These are phyloP conservation scores for Actinernus sp. DNA, from an alignment of 92 coral and sea anemone genomes.

Conservation along the genomic window DNA sequence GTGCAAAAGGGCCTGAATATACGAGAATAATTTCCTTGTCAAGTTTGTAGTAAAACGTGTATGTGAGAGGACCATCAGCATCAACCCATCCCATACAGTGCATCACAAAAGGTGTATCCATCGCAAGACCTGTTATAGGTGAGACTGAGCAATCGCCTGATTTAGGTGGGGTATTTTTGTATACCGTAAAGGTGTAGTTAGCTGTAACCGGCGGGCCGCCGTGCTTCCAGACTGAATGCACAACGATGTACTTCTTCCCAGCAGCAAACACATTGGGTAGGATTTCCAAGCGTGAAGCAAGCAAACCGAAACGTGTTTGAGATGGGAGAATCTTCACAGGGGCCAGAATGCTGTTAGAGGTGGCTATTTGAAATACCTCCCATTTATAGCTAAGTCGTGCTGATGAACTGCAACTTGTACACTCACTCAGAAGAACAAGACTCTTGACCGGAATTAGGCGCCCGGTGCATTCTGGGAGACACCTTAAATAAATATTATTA, in stretches of 20 bases:
- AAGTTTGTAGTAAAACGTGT: slow-evolving; percentile 58
- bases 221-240: slow-evolving; percentile 30
- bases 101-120: slow-evolving; percentile 65
- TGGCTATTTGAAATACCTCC: slow-evolving; percentile 15
- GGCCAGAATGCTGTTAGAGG: not conserved
- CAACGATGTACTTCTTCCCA: slow-evolving; percentile 4
- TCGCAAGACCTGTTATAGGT: slow-evolving; percentile 57
- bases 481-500: slow-evolving; percentile 1
- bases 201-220: slow-evolving; percentile 50
- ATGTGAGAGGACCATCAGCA: slow-evolving; percentile 64
- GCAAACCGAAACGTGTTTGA: slow-evolving; percentile 26
- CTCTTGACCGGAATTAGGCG: slow-evolving; percentile 17
- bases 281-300: slow-evolving; percentile 10
- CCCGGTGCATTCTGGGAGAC: slow-evolving; percentile 24
- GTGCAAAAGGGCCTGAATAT: slow-evolving; percentile 25
- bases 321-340: slow-evolving; percentile 22
- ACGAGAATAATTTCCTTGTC: slow-evolving; percentile 11
- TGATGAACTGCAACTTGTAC: slow-evolving; percentile 29
- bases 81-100: slow-evolving; percentile 76
- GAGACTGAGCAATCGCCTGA: slow-evolving; percentile 59
- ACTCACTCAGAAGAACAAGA: slow-evolving; percentile 15
- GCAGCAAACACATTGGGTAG: slow-evolving; percentile 13
- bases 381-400: slow-evolving; percentile 13
- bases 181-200: slow-evolving; percentile 28
- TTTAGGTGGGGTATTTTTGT: slow-evolving; percentile 61